Evolutionary conservation across 2,797 vertebrate genomes (phyloP), one percentile per base, ranked within the genome.

Genomic region (Paratrypauchen microcephalus): DNA sequence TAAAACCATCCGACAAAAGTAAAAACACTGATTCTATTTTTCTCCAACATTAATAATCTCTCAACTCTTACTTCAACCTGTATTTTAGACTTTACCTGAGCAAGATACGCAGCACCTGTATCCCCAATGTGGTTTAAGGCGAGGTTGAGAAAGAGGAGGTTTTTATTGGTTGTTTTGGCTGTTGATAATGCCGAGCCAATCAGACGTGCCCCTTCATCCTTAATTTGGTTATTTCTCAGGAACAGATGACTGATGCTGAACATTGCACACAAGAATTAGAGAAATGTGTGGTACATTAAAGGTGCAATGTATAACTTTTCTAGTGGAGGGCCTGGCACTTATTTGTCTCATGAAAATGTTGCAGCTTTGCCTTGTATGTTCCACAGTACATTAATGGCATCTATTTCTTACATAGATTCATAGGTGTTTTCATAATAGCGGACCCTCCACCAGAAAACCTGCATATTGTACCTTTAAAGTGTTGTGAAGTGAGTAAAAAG

Each of bases 111-210:
- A 0, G 95, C 95, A 0, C 96, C 97, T 30, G 61, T 48, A 69
- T 97, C 94, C 0, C 94, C 91, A n/a, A 98, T 93, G 73, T 63
- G 85, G 77, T 98, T 98, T 88, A 95, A 97, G 16, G 91, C 89
- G 80, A 98, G 88, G 76, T 93, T 95, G 76, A 98, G 94, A 0
- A 90, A 92, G 41, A 87, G n/a, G 0, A 97, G 91, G 65, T 77
- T 93, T 65, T 80, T 93, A 88, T 94, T 95, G 82, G 91, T 68
- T 63, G 80, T 83, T 56, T 54, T 78, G 65, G 76, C 23, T 0
- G 89, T 92, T 21, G 93, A 95, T 48, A 97, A 90, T 1, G 93
- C 92, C 8, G 77, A 90, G 21, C 95, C 94, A 4, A 98, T 92
- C 52, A 95, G 89, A 62, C 54, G 66, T 1, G 95, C 94, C 0